A percentile compares a stretch with the other conserved stretches of the same genome.
These are phyloP conservation scores for Typhlichthys subterraneus DNA, from an alignment of 2,797 vertebrate genomes.

Conservation along the genomic window DNA sequence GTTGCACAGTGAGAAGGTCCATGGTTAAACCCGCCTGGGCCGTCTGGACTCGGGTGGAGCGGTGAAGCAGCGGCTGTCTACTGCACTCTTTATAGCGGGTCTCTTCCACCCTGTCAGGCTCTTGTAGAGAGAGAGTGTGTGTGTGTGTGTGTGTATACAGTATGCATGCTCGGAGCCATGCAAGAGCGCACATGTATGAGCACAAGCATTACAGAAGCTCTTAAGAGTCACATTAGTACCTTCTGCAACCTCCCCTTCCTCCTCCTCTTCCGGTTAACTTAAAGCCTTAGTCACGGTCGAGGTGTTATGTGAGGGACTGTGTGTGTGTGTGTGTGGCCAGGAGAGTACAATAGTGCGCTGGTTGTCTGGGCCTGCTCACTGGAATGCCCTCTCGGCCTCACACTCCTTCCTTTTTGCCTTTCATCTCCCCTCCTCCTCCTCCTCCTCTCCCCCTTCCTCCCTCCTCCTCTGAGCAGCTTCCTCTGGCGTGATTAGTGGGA, in stretches of 20 bases:
- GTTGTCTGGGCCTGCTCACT: constrained; percentile 73
- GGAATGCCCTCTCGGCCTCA: constrained; percentile 71
- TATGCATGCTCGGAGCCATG: neutral
- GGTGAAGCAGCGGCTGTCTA: neutral
- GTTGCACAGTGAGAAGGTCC: too few species aligned
- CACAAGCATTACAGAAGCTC: neutral
- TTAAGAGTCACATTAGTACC: constrained; percentile 19
- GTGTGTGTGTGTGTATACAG: constrained; percentile 7
- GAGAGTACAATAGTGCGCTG: constrained; percentile 56
- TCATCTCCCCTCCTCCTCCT: constrained; percentile 48
- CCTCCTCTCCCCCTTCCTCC: neutral
- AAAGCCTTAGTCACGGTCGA: constrained; percentile 16
- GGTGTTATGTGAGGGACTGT: constrained; percentile 23
- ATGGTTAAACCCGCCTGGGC: too few species aligned
- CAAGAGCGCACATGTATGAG: neutral
- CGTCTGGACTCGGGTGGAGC: neutral
- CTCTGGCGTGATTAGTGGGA: constrained; percentile 67
- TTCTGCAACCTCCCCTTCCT: neutral
- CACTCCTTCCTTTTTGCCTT: constrained; percentile 60
- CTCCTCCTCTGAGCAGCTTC: constrained; percentile 52
- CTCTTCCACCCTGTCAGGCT: constrained; percentile 7
- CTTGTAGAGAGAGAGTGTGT: constrained; percentile 8
- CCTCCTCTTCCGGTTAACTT: constrained; percentile 7
- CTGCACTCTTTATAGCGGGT: constrained; percentile 16
- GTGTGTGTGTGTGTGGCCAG: constrained; percentile 42